These are phyloP conservation scores for Artemia sinica DNA, from an alignment of 2,888 invertebrate genomes.

Conservation along the genomic window DNA sequence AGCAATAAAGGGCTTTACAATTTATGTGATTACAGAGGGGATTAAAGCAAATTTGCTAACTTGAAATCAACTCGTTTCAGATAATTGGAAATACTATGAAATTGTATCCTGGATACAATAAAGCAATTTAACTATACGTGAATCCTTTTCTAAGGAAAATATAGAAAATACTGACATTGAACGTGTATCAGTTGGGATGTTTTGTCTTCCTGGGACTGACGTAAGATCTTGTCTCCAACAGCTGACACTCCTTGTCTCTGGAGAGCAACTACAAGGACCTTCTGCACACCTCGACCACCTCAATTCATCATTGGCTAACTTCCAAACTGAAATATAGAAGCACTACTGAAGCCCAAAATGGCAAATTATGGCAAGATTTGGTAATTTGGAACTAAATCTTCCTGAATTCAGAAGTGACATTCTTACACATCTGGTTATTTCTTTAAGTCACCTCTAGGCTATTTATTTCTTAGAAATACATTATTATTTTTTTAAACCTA, in stretches of 20 bases:
- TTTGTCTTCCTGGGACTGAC: slow-evolving; percentile 18
- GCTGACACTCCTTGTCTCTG: slow-evolving; percentile 18
- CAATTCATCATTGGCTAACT: not conserved
- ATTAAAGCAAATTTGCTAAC: not conserved
- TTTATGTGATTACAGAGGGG: not conserved
- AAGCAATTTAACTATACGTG: too few relatives aligned
- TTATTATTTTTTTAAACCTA: too few relatives aligned
- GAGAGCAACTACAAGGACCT: slow-evolving; percentile 20
- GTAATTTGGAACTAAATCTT: too few relatives aligned
- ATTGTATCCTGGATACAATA: too few relatives aligned
- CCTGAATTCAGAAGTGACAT: too few relatives aligned
- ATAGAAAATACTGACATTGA: slow-evolving; percentile 12
- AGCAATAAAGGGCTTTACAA: not conserved
- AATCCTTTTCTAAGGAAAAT: not conserved
- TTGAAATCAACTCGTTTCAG: not conserved
- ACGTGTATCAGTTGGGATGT: slow-evolving; percentile 20
- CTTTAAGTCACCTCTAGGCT: too few relatives aligned
- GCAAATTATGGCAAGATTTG: too few relatives aligned
- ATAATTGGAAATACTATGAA: too few relatives aligned
- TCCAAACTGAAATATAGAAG: slow-evolving; percentile 11
- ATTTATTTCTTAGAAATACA: too few relatives aligned
- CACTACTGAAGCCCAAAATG: too few relatives aligned
- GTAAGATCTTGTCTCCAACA: slow-evolving; percentile 21
- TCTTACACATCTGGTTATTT: too few relatives aligned
- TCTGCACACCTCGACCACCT: slow-evolving; percentile 16